These are phyloP conservation scores for Cotesia typhae DNA, from an alignment of 1,140 invertebrate genomes.

Conservation along the genomic window DNA sequence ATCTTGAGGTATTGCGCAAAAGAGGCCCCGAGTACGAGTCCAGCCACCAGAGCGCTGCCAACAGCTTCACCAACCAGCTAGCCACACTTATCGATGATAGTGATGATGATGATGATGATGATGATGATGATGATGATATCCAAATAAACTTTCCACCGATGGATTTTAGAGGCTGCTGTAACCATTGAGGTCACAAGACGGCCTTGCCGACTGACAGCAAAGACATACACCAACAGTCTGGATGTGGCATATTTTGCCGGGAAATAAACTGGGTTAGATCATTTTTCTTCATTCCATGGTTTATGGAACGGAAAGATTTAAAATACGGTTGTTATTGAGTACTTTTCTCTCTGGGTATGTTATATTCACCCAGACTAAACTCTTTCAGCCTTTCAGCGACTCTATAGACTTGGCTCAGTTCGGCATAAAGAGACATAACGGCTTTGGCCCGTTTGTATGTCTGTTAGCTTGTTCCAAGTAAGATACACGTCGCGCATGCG, in stretches of 20 bases:
- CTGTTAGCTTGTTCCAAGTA: constrained; percentile 62
- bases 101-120: too few species aligned
- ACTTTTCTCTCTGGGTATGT: too few species aligned
- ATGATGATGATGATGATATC: neutral
- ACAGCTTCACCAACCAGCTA: neutral
- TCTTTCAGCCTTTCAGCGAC: constrained; percentile 37
- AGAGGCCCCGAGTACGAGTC: constrained; percentile 5
- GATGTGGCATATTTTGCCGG: neutral
- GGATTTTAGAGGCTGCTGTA: neutral
- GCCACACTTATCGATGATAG: too few species aligned
- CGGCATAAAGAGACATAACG: constrained; percentile 55
- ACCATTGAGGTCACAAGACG: constrained; percentile 40
- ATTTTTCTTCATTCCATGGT: neutral
- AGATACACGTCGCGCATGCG: constrained; percentile 63
- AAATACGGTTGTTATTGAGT: neutral
- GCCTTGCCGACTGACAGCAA: constrained; percentile 38
- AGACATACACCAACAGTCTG: neutral
- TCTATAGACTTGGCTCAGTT: constrained; percentile 40
- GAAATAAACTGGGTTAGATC: too few species aligned
- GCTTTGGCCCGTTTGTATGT: constrained; percentile 47
- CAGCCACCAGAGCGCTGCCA: constrained; percentile 14
- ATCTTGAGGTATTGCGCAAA: constrained; percentile 9
- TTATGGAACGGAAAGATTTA: constrained; percentile 4
- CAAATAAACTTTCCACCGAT: neutral
- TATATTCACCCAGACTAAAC: too few species aligned